Percentiles rank a stretch among this genome's conserved stretches.
Evolutionary conservation across 2,113 vertebrate species (phyloP).

Genomic region (Oenanthe melanoleuca): DNA sequence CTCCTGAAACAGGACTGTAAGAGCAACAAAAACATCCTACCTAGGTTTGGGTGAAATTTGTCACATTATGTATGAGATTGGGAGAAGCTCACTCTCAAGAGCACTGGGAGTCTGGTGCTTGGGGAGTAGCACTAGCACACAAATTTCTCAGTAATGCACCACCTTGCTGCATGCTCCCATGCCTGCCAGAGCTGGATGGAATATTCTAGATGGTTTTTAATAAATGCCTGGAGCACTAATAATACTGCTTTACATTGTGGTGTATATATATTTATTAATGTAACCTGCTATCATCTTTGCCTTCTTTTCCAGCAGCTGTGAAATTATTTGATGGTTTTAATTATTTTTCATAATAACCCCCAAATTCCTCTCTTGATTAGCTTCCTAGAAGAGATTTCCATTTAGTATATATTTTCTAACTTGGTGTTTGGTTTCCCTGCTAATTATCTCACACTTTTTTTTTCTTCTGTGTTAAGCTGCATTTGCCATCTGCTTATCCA

Average conservation of each 20-base stretch:
- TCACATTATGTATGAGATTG: neutral
- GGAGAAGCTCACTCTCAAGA: neutral
- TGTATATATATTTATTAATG: slow-evolving; percentile 19
- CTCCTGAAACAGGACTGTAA: neutral
- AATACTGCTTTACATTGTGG: neutral
- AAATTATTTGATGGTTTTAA: slow-evolving; percentile 46
- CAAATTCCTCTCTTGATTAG: slow-evolving; percentile 66
- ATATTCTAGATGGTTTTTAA: neutral
- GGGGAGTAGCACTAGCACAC: neutral
- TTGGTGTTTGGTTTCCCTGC: slow-evolving; percentile 56
- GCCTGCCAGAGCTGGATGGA: neutral
- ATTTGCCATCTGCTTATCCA: slow-evolving; percentile 68
- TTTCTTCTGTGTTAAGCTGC: slow-evolving; percentile 42
- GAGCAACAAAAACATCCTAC: neutral
- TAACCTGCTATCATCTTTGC: slow-evolving; percentile 46
- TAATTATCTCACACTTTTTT: slow-evolving; percentile 60
- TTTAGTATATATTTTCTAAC: slow-evolving; percentile 60
- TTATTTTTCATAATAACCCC: slow-evolving; percentile 54
- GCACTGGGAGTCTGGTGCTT: neutral
- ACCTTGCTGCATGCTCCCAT: neutral
- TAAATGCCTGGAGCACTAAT: slow-evolving; percentile 4
- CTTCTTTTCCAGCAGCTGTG: slow-evolving; percentile 37
- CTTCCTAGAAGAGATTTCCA: slow-evolving; percentile 61
- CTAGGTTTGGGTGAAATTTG: neutral
- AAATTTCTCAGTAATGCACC: neutral